These are phyloP conservation scores for Tillus elongatus DNA, from an alignment of 2,888 invertebrate species.

Conservation along the genomic window DNA sequence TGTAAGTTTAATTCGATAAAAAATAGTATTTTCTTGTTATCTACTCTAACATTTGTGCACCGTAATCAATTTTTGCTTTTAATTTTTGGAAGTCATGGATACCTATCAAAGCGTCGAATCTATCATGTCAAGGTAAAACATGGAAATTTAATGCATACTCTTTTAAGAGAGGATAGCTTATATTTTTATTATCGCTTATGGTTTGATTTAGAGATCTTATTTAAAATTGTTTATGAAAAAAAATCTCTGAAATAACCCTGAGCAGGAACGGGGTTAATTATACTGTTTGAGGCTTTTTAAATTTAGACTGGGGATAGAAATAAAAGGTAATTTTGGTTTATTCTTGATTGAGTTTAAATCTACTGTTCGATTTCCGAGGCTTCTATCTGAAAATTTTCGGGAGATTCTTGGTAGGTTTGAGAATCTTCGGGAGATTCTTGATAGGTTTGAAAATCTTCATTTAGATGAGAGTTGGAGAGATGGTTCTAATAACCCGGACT, in stretches of 20 bases:
- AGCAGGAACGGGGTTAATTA: conserved; percentile 14
- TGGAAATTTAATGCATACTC: conserved; percentile 12
- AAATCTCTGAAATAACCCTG: conserved; percentile 12
- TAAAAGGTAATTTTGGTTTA: conserved; percentile 19
- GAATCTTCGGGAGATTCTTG: no score
- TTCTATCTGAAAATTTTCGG: conserved; percentile 13
- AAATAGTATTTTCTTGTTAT: conserved; percentile 10
- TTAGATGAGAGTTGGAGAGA: conserved; percentile 1
- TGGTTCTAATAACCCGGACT: conserved; percentile 13
- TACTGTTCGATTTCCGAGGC: conserved; percentile 12
- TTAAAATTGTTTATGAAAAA: conserved; percentile 13
- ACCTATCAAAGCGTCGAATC: conserved; percentile 16
- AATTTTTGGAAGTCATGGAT: conserved; percentile 16
- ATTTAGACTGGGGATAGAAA: conserved; percentile 12
- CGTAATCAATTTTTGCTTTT: conserved; percentile 15
- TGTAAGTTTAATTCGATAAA: conserved; percentile 14
- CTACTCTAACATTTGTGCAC: conserved; percentile 10
- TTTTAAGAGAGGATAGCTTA: conserved; percentile 12
- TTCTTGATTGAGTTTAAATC: conserved; percentile 14
- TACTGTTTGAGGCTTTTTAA: conserved; percentile 16
- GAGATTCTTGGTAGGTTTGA: no score
- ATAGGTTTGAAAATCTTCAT: not conserved
- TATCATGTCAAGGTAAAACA: conserved; percentile 15
- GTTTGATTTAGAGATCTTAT: conserved; percentile 15
- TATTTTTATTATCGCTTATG: conserved; percentile 13